Percentiles rank a stretch among this genome's conserved stretches.
phyloP scores from a whole-genome alignment of 1,140 invertebrate species.

The Drosophila subpulchrella region DNA sequence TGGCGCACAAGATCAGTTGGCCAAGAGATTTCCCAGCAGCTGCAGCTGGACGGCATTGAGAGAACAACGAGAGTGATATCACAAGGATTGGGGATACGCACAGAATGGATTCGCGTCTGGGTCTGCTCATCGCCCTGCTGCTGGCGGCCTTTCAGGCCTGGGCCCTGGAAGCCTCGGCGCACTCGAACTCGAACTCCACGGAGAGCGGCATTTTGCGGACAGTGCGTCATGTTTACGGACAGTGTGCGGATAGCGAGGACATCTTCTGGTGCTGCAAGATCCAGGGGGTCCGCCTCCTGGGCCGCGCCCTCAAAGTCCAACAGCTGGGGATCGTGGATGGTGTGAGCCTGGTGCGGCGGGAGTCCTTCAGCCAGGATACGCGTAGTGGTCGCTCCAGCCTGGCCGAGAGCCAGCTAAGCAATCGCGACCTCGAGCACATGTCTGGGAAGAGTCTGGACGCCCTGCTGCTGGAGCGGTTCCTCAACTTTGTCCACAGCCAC shows the following conservation, averaged over 20 bases:
- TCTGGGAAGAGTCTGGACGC: conserved; percentile 85
- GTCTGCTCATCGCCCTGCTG: conserved; percentile 61
- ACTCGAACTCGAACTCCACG: conserved; percentile 4
- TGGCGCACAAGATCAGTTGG: conserved; percentile 81
- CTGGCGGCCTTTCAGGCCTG: conserved; percentile 40
- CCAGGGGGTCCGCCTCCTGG: conserved; percentile 87
- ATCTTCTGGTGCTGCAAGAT: conserved; percentile 89
- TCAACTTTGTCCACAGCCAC: conserved; percentile 87
- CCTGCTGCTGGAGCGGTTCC: conserved; percentile 86
- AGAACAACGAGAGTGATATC: conserved; percentile 12
- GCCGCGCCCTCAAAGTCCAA: conserved; percentile 87
- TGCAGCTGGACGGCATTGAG: conserved; percentile 26
- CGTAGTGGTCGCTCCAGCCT: conserved; percentile 84
- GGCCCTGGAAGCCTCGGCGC: conserved; percentile 33
- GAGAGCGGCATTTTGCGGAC: conserved; percentile 70
- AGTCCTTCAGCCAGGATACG: conserved; percentile 62
- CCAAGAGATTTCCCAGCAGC: conserved; percentile 59
- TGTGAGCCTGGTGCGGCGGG: conserved; percentile 85
- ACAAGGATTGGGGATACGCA: conserved; percentile 22
- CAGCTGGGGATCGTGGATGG: conserved; percentile 88
- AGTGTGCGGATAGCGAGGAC: conserved; percentile 87
- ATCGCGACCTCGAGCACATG: conserved; percentile 86
- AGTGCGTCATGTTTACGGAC: conserved; percentile 86
- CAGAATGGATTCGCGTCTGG: conserved; percentile 68
- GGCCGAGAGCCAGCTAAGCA: conserved; percentile 85